Percentiles rank a stretch among this genome's conserved stretches.
Conservation (phyloP, 2,113 vertebrate genomes). For the Tetrao urogallus region DNA sequence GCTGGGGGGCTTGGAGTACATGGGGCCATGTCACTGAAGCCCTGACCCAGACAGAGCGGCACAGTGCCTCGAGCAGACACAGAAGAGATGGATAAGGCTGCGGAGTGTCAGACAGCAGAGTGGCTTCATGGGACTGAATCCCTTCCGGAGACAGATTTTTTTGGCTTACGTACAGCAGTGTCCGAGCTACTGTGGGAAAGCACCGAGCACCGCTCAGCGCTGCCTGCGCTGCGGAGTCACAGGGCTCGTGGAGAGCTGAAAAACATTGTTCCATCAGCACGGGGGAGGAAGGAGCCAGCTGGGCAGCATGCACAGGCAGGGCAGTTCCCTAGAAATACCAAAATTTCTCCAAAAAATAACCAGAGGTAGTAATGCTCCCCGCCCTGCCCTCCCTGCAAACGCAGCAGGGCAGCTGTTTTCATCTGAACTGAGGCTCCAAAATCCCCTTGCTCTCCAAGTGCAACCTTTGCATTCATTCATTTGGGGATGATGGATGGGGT, state of each 20-base stretch:
- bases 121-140: slow-evolving; percentile 7
- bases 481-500: not conserved
- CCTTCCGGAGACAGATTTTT: slow-evolving; percentile 3
- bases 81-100: not conserved
- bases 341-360: slow-evolving; percentile 7
- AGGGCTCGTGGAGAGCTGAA: not conserved
- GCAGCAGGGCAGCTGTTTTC: accelerated
- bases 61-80: accelerated
- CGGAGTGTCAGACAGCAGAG: no score
- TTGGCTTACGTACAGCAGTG: not conserved
- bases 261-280: slow-evolving; percentile 35
- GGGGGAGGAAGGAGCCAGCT: slow-evolving; percentile 17
- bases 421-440: not conserved
- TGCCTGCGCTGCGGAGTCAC: slow-evolving; percentile 11
- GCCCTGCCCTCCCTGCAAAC: not conserved
- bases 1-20: not conserved
- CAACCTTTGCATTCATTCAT: not conserved
- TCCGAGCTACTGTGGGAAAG: slow-evolving; percentile 37
- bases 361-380: not conserved
- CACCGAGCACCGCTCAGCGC: not conserved
- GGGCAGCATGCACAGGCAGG: slow-evolving; percentile 27
- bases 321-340: slow-evolving; percentile 39
- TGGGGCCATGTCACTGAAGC: accelerated
- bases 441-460: not conserved
- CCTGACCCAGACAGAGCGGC: not conserved